Percentiles rank a stretch among this genome's conserved stretches.
phyloP scores from a whole-genome alignment of 2,797 vertebrate species.

The Myotis planiceps region DNA sequence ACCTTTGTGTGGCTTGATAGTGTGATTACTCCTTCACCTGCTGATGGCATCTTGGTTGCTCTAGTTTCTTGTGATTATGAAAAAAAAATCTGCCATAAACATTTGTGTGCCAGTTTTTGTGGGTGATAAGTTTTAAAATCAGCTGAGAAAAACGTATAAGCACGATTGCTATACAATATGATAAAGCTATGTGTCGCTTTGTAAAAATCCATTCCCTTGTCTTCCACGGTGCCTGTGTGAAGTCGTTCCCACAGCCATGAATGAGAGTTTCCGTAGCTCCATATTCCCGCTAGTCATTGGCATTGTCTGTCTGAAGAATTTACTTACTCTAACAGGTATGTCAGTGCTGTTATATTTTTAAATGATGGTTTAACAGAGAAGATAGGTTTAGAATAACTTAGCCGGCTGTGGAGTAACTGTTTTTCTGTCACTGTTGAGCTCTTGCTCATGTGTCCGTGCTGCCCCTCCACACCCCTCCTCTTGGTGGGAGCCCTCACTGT shows the following conservation, averaged over 20 bases:
- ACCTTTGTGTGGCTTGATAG: background rate
- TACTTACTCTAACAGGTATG: no score
- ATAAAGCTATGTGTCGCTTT: background rate
- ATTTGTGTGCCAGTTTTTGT: background rate
- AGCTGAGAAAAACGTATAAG: background rate
- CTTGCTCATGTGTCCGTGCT: rapidly evolving
- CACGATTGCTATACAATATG: background rate
- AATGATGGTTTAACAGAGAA: background rate
- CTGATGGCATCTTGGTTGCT: background rate
- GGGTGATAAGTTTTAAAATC: background rate
- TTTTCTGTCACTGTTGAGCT: rapidly evolving
- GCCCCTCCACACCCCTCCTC: rapidly evolving
- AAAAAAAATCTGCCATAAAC: background rate
- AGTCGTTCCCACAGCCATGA: no score
- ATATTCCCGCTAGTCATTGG: rapidly evolving
- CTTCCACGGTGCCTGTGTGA: background rate
- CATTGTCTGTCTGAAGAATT: no score
- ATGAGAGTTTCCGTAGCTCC: rapidly evolving
- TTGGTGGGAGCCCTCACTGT: rapidly evolving
- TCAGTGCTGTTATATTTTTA: background rate
- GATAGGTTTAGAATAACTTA: conserved; percentile 19
- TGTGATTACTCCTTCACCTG: background rate
- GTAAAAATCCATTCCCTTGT: background rate
- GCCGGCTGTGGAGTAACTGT: background rate
- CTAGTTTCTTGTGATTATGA: background rate